Evolutionary conservation across 2,797 vertebrate genomes (phyloP).

Genomic region (Pteronotus mesoamericanus): DNA sequence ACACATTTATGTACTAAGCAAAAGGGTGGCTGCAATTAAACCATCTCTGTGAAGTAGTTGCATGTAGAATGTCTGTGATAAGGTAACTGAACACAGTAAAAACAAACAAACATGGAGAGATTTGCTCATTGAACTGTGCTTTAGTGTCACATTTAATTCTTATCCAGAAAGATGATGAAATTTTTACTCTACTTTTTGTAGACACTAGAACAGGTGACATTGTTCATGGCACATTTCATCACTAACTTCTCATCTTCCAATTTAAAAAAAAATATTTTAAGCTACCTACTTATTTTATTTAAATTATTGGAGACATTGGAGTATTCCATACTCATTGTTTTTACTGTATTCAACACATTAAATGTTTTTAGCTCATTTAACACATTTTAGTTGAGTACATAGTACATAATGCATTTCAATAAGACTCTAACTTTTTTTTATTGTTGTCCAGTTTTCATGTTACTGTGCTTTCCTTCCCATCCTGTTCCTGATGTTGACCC

Average conservation of each 20-base stretch:
- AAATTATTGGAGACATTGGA: background rate
- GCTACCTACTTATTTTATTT: background rate
- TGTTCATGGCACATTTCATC: constrained; percentile 91
- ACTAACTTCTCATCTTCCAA: background rate
- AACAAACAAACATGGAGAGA: constrained; percentile 74
- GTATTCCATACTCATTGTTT: background rate
- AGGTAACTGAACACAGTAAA: constrained; percentile 79
- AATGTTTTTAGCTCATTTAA: background rate
- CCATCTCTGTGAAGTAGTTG: constrained; percentile 83
- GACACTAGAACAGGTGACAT: constrained; percentile 88
- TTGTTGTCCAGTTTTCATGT: background rate
- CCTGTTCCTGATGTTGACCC: background rate
- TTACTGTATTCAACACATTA: background rate
- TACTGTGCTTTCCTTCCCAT: background rate
- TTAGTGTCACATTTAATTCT: constrained; percentile 72
- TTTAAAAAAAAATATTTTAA: background rate
- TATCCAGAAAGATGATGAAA: constrained; percentile 54
- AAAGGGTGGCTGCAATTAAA: constrained; percentile 81
- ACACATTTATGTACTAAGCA: constrained; percentile 62
- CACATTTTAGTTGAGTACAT: background rate
- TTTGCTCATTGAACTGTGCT: constrained; percentile 93
- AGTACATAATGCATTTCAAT: background rate
- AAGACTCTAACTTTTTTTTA: background rate
- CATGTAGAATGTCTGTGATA: constrained; percentile 83
- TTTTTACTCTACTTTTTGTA: constrained; percentile 87